Evolutionary conservation across 2,888 invertebrate species (phyloP).

Genomic region (Blomia tropicalis): DNA sequence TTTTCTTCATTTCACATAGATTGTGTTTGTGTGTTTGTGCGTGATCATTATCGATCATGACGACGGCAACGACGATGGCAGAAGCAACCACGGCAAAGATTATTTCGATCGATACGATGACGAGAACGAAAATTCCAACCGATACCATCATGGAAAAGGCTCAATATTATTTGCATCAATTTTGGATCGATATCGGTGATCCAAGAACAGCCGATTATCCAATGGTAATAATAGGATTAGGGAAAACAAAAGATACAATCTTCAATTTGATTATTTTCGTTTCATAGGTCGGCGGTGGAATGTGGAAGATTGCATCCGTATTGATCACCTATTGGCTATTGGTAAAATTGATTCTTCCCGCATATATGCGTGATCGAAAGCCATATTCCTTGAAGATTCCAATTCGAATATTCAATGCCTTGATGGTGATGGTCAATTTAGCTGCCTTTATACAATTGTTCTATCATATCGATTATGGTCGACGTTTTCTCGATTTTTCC

Average conservation of each 20-base stretch:
- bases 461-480: slow-evolving; percentile 3
- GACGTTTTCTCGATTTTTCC: slow-evolving; percentile 16
- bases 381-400: background rate
- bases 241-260: background rate
- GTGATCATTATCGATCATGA: too few species aligned
- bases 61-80: too few species aligned
- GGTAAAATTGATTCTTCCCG: background rate
- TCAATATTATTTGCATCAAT: slow-evolving; percentile 18
- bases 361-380: slow-evolving; percentile 11
- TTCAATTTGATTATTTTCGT: background rate
- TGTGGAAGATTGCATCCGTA: slow-evolving; percentile 10
- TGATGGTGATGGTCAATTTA: slow-evolving; percentile 13
- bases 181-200: slow-evolving; percentile 22
- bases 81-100: too few species aligned
- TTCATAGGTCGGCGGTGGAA: slow-evolving; percentile 14
- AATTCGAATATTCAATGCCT: slow-evolving; percentile 5
- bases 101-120: too few species aligned
- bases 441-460: background rate
- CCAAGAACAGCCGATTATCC: slow-evolving; percentile 19
- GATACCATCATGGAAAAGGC: background rate
- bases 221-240: slow-evolving; percentile 1
- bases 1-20: too few species aligned
- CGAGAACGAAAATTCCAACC: too few species aligned
- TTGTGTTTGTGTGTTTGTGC: too few species aligned
- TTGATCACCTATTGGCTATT: slow-evolving; percentile 7